Evolutionary conservation across 2,113 vertebrate genomes (phyloP), one percentile per base, ranked within the genome.

Genomic region (Pavo muticus): DNA sequence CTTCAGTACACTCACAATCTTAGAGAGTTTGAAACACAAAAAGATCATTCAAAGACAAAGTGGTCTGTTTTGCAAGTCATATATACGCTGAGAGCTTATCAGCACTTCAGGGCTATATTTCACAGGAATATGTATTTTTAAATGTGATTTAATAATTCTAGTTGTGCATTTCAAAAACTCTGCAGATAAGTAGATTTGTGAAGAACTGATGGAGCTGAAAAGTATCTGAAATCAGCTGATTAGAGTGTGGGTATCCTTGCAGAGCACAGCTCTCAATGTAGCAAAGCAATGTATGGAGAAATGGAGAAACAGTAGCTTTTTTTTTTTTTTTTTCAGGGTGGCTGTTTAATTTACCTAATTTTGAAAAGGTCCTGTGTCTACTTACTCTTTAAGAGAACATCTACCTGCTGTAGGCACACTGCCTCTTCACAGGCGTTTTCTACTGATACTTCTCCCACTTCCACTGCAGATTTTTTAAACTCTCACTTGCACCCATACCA

Each of bases 221-320:
- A 72, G 9, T 57, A 60, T 32, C 45, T 74, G 63, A 52, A 59
- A 65, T 52, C 72, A 87, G 10, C 45, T 85, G 40, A 67, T 52
- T 42, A 35, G 4, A 79, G 45, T 40, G n/a, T 81, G 23, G 13
- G 2, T 73, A 60, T 68, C 47, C 37, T 89, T 83, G 77, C 44
- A 85, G 85, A 88, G 40, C 25, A 10, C 29, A 84, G n/a, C 37
- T 80, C 78, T 88, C 71, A 87, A 85, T 80, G 87, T 42, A 78
- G 39, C 35, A 85, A 94, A 74, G 44, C 44, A 79, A 57, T 56
- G 35, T 83, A 11, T 0, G 3, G n/a, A 84, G 25, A 79, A 35
- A 21, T 39, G 93, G 27, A 77, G 65, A 95, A 96, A 73, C 18
- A 83, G 42, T 59, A 87, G n/a, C 68, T 60, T 39, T 83, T 95